Percentiles rank a stretch among this genome's conserved stretches.
phyloP scores from a whole-genome alignment of 2,797 vertebrate genomes.

The Phoebastria nigripes region DNA sequence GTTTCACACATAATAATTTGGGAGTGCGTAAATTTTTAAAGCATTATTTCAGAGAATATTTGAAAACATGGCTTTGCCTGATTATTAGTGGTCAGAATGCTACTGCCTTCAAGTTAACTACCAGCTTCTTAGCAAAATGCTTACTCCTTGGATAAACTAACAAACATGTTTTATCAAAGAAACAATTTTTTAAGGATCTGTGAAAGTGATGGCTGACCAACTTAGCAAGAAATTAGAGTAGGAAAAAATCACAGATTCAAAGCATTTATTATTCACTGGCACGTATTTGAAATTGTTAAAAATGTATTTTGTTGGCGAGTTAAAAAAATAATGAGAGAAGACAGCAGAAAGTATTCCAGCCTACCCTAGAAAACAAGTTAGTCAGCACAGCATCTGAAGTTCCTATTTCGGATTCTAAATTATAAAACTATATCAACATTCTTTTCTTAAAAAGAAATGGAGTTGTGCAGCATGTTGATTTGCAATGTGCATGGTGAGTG shows the following conservation, averaged over 20 bases:
- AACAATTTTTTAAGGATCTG: neutral
- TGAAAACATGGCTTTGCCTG: constrained; percentile 16
- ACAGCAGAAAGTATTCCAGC: neutral
- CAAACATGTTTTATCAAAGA: neutral
- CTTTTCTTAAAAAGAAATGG: neutral
- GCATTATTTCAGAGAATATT: constrained; percentile 39
- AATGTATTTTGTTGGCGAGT: neutral
- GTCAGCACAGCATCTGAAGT: neutral
- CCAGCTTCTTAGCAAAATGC: neutral
- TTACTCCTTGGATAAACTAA: neutral
- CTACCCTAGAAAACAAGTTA: neutral
- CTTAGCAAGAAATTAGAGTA: neutral
- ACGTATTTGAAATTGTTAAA: neutral
- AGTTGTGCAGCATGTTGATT: neutral
- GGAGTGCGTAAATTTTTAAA: constrained; percentile 38
- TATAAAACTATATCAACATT: neutral
- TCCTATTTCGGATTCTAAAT: neutral
- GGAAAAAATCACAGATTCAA: neutral
- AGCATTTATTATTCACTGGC: neutral
- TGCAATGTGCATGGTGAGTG: neutral
- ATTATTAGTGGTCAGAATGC: neutral
- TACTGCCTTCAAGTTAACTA: constrained; percentile 15
- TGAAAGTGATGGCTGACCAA: neutral
- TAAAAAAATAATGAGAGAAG: constrained; percentile 21
- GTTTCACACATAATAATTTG: constrained; percentile 63